These are phyloP conservation scores for Myocastor coypus DNA, from an alignment of 2,113 vertebrate genomes.

Conservation along the genomic window DNA sequence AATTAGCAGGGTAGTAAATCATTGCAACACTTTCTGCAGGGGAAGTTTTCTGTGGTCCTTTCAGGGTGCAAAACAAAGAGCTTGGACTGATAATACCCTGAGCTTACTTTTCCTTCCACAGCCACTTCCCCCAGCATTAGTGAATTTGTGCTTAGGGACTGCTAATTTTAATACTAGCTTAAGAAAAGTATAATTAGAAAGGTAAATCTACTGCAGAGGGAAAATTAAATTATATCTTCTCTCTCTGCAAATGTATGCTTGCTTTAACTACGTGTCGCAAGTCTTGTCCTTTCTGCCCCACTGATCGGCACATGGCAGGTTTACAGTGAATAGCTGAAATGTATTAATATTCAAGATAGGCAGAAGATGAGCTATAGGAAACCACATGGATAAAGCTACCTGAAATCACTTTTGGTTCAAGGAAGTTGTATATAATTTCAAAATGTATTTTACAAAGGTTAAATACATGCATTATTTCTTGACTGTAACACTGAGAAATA, in stretches of 20 bases:
- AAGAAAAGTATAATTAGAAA: conserved; percentile 74
- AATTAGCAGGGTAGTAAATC: conserved; percentile 34
- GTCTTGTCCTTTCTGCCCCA: not conserved
- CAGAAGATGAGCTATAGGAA: not conserved
- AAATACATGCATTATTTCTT: not conserved
- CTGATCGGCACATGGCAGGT: not conserved
- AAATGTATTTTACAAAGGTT: not conserved
- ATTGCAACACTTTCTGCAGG: not conserved
- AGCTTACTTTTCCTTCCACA: not conserved
- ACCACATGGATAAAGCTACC: not conserved
- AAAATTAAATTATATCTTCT: not conserved
- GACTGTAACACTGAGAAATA: not conserved
- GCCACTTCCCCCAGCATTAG: not conserved
- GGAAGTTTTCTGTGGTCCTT: not conserved
- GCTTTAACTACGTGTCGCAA: not conserved
- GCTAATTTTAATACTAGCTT: conserved; percentile 59
- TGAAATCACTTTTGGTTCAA: not conserved
- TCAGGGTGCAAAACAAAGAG: not conserved
- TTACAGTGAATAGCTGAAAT: not conserved
- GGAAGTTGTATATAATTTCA: not conserved
- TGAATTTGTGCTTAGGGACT: conserved; percentile 43
- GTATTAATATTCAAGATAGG: not conserved
- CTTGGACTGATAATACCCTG: conserved; percentile 17
- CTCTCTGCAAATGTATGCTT: not conserved
- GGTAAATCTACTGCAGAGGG: conserved; percentile 65